Evolutionary conservation across 2,888 invertebrate species (phyloP).

Genomic region (Boloria selene): DNA sequence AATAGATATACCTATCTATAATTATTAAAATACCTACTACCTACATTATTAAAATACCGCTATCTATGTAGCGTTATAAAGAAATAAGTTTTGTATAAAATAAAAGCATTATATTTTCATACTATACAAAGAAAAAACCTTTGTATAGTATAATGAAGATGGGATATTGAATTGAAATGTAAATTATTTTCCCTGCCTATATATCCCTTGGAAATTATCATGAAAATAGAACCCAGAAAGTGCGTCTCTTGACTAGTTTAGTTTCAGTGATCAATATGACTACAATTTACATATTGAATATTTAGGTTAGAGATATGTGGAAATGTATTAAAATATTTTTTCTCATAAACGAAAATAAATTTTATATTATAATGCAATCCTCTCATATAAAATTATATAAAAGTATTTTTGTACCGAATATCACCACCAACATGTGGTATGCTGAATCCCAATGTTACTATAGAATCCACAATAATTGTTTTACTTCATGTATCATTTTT

Average conservation of each 20-base stretch:
- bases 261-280: constrained; percentile 24
- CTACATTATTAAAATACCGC: too few relatives aligned
- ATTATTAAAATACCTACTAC: too few relatives aligned
- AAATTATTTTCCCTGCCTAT: constrained; percentile 36
- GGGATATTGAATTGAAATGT: constrained; percentile 32
- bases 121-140: background rate
- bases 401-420: too few relatives aligned
- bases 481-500: too few relatives aligned
- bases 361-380: too few relatives aligned
- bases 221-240: constrained; percentile 30
- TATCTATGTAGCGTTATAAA: background rate
- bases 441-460: too few relatives aligned
- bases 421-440: too few relatives aligned
- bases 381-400: too few relatives aligned
- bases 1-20: too few relatives aligned
- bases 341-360: too few relatives aligned
- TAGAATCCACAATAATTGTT: too few relatives aligned
- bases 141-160: constrained; percentile 1
- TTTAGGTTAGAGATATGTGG: constrained; percentile 2
- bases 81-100: background rate
- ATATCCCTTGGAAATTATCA: constrained; percentile 33
- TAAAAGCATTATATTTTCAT: constrained; percentile 1
- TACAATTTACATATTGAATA: constrained; percentile 32
- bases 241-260: constrained; percentile 24
- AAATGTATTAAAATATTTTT: constrained; percentile 11